phyloP scores from a whole-genome alignment of 2,113 vertebrate species.

The Salvelinus fontinalis region DNA sequence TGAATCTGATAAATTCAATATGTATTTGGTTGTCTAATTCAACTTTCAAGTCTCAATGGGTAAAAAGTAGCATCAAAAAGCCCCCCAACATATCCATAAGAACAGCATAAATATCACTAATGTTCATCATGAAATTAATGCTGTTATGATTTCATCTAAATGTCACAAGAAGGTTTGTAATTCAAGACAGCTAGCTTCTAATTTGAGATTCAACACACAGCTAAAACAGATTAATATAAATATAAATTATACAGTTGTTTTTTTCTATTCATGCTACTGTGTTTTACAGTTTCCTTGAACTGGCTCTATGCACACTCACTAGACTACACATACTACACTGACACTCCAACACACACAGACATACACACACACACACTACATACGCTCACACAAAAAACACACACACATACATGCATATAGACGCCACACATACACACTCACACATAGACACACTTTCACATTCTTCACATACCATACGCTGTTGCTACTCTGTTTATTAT shows the following conservation, averaged over 20 bases:
- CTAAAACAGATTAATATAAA: neutral
- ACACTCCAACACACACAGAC: no score
- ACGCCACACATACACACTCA: no score
- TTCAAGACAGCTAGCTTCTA: neutral
- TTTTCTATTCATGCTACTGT: neutral
- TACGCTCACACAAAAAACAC: no score
- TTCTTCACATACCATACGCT: no score
- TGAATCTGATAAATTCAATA: conserved; percentile 38
- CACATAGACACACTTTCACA: no score
- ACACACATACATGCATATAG: no score
- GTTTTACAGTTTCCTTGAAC: neutral
- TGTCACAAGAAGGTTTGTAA: neutral
- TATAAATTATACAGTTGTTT: neutral
- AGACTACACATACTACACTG: no score
- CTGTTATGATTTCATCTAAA: conserved; percentile 8
- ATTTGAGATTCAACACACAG: conserved; percentile 4
- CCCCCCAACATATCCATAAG: neutral
- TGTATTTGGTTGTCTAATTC: neutral
- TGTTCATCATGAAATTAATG: conserved; percentile 1
- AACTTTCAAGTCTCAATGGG: neutral
- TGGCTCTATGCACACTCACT: no score
- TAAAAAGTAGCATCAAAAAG: neutral
- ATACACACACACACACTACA: no score
- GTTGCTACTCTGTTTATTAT: no score
- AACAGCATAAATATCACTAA: neutral